Evolutionary conservation across 1,140 invertebrate species (phyloP).

Genomic region (Rhyacophila brunnea): DNA sequence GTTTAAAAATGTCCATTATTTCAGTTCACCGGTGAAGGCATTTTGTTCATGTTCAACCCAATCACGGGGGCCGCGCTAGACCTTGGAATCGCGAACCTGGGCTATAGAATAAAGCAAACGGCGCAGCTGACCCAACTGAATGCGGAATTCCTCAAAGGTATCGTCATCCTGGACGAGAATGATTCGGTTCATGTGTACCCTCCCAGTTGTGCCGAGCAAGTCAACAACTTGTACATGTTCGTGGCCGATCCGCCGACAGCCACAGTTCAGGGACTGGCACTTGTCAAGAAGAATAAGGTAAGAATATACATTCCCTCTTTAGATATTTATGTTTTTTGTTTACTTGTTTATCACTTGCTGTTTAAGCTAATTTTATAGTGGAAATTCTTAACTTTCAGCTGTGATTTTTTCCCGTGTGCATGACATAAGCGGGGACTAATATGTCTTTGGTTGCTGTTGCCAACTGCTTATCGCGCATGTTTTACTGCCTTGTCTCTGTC

Average conservation of each 20-base stretch:
- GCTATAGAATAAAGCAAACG: slow-evolving; percentile 73
- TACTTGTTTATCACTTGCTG: too few species aligned
- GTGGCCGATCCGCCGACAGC: slow-evolving; percentile 66
- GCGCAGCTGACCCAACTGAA: slow-evolving; percentile 69
- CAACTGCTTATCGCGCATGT: too few species aligned
- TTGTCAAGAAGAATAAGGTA: slow-evolving; percentile 52
- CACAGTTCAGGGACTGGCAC: slow-evolving; percentile 67
- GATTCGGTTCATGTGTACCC: slow-evolving; percentile 62
- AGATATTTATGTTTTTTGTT: too few species aligned
- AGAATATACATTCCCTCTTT: too few species aligned
- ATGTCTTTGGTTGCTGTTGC: too few species aligned
- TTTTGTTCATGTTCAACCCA: slow-evolving; percentile 82
- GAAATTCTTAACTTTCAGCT: too few species aligned
- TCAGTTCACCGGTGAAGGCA: slow-evolving; percentile 68
- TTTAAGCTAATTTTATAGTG: too few species aligned
- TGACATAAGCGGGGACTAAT: too few species aligned
- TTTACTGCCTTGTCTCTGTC: too few species aligned
- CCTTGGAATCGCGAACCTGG: slow-evolving; percentile 59
- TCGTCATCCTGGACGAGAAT: slow-evolving; percentile 75
- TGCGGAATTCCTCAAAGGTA: slow-evolving; percentile 70
- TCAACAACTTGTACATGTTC: slow-evolving; percentile 69
- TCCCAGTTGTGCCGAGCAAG: slow-evolving; percentile 43
- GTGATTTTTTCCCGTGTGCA: too few species aligned
- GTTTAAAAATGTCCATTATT: too few species aligned
- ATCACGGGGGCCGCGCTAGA: slow-evolving; percentile 71